These are phyloP conservation scores for Drosophila austrosaltans DNA, from an alignment of 2,888 invertebrate genomes.

Conservation along the genomic window DNA sequence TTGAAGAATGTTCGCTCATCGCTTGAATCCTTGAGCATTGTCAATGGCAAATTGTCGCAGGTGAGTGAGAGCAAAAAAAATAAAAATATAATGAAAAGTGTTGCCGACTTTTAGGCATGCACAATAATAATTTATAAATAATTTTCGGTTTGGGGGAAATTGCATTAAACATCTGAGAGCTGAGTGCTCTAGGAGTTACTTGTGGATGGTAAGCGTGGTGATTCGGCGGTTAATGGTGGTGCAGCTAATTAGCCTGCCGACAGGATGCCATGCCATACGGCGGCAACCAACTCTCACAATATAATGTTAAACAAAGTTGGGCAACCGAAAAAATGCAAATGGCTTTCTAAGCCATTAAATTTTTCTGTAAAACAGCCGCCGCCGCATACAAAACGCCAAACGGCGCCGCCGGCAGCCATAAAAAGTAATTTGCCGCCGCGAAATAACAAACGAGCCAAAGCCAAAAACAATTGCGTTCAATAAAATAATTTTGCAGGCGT, in stretches of 20 bases:
- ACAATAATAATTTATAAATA: neutral
- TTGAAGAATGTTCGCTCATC: constrained; percentile 89
- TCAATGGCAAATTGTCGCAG: constrained; percentile 87
- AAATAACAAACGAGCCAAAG: constrained; percentile 75
- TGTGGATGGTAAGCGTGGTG: neutral
- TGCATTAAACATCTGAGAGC: constrained; percentile 20
- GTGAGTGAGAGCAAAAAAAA: constrained; percentile 64
- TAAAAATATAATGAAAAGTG: neutral
- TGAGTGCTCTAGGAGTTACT: neutral
- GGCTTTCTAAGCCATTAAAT: constrained; percentile 81
- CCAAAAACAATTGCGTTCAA: constrained; percentile 77
- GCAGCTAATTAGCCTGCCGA: neutral
- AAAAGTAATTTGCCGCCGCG: constrained; percentile 73
- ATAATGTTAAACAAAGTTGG: constrained; percentile 74
- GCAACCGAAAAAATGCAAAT: constrained; percentile 72
- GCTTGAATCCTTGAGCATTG: constrained; percentile 90
- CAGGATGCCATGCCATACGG: constrained; percentile 59
- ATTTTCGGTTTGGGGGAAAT: neutral
- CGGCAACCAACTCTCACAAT: constrained; percentile 29
- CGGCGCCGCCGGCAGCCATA: constrained; percentile 62
- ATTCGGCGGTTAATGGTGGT: neutral
- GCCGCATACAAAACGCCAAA: constrained; percentile 33
- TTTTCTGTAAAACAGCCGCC: constrained; percentile 56
- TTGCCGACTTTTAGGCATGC: constrained; percentile 47
- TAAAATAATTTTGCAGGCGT: constrained; percentile 74